phyloP scores from a whole-genome alignment of 1,140 invertebrate species.

The Arctopsyche grandis region DNA sequence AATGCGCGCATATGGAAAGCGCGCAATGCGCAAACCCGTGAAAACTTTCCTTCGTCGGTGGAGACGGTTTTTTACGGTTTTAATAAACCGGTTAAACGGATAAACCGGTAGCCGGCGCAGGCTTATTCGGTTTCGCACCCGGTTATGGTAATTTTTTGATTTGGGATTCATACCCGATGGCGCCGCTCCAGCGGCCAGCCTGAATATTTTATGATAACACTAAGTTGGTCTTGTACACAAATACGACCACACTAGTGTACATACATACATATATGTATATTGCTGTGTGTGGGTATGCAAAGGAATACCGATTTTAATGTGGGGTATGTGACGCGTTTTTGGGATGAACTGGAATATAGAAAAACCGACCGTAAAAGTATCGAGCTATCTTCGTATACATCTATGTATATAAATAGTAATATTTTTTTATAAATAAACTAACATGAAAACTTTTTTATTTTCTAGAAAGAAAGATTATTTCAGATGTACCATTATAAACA shows the following conservation, averaged over 20 bases:
- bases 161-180: constrained; percentile 53
- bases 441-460: too few species aligned
- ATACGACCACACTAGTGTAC: neutral
- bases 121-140: constrained; percentile 44
- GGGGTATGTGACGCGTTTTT: neutral
- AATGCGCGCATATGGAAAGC: too few species aligned
- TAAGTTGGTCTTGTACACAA: constrained; percentile 17
- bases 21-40: too few species aligned
- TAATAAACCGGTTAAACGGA: constrained; percentile 29
- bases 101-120: neutral
- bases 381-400: too few species aligned
- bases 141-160: constrained; percentile 54
- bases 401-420: too few species aligned
- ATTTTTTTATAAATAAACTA: too few species aligned
- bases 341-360: too few species aligned
- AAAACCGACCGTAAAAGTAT: too few species aligned
- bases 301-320: neutral
- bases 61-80: neutral
- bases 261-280: neutral
- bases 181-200: constrained; percentile 42
- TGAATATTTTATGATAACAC: constrained; percentile 55
- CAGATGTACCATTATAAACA: too few species aligned
- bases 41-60: too few species aligned
- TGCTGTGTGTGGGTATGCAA: neutral
- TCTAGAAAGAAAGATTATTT: too few species aligned